Conservation (phyloP, 2,888 invertebrate species). For the Diarsia mendica region DNA sequence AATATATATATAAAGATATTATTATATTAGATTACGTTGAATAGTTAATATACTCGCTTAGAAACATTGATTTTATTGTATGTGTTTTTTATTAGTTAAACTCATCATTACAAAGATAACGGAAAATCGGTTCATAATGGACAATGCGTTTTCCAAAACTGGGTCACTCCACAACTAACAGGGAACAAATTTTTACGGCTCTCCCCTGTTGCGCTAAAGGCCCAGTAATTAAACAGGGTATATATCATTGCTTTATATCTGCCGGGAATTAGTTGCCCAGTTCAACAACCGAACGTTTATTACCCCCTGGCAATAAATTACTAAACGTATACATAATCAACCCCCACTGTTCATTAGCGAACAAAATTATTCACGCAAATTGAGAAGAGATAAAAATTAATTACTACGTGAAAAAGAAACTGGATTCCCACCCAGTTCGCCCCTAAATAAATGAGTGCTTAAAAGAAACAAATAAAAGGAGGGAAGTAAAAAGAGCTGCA, state of each 20-base stretch:
- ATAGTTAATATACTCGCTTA: too few species aligned
- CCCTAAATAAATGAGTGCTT: constrained; percentile 77
- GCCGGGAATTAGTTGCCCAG: constrained; percentile 37
- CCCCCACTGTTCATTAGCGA: constrained; percentile 49
- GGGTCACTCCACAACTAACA: constrained; percentile 17
- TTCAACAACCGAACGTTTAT: constrained; percentile 56
- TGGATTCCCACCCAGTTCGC: constrained; percentile 59
- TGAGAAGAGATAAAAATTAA: constrained; percentile 71
- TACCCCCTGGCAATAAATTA: constrained; percentile 52
- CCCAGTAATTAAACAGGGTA: constrained; percentile 52
- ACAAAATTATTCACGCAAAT: constrained; percentile 52
- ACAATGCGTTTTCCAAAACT: constrained; percentile 18
- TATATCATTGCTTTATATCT: constrained; percentile 55
- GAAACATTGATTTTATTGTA: not conserved
- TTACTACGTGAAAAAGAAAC: constrained; percentile 69
- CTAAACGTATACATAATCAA: constrained; percentile 52
- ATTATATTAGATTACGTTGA: not conserved
- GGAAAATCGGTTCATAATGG: not conserved
- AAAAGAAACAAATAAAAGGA: constrained; percentile 78
- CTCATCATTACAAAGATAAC: not conserved
- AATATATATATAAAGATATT: too few species aligned
- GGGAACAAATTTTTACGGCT: constrained; percentile 30
- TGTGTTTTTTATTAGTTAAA: not conserved
- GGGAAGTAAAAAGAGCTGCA: constrained; percentile 76
- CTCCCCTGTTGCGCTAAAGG: constrained; percentile 20